Evolutionary conservation across 2,797 vertebrate genomes (phyloP).

Genomic region (Brotula barbata): DNA sequence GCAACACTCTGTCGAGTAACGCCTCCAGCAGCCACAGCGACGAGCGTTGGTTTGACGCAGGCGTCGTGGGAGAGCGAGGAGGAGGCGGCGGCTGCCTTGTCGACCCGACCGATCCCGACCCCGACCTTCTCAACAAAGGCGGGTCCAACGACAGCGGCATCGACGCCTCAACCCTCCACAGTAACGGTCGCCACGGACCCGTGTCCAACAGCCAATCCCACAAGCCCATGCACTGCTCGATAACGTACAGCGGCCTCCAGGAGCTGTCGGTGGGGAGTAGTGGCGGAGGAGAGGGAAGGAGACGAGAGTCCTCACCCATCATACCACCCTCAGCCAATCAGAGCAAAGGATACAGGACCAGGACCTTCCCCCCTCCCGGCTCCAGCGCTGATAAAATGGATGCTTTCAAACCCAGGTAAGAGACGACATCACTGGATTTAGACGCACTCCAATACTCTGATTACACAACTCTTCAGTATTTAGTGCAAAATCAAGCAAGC

Average conservation of each 20-base stretch:
- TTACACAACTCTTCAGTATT: too few species aligned
- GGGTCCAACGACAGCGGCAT: constrained; percentile 92
- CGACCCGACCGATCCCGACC: constrained; percentile 79
- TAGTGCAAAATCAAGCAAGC: too few species aligned
- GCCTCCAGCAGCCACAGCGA: constrained; percentile 93
- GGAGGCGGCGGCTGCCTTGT: constrained; percentile 42
- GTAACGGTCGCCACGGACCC: constrained; percentile 72
- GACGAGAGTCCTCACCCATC: constrained; percentile 78
- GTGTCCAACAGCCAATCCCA: constrained; percentile 68
- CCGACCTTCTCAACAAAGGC: constrained; percentile 83
- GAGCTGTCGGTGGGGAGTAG: constrained; percentile 68
- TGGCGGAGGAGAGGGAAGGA: constrained; percentile 63
- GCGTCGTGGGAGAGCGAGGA: constrained; percentile 59
- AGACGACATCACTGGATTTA: not conserved
- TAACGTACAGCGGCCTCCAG: constrained; percentile 71
- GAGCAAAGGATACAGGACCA: constrained; percentile 82
- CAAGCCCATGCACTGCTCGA: constrained; percentile 75
- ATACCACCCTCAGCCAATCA: constrained; percentile 67
- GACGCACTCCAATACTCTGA: too few species aligned
- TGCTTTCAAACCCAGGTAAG: constrained; percentile 77
- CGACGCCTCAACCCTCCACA: constrained; percentile 83
- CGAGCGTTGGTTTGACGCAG: constrained; percentile 89
- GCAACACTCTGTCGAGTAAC: constrained; percentile 92
- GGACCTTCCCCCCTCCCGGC: constrained; percentile 79
- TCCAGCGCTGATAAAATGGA: constrained; percentile 71